Evolutionary conservation across 53 echinoderm and acorn worm species (phyloP).

Genomic region (Zoroaster sp.): DNA sequence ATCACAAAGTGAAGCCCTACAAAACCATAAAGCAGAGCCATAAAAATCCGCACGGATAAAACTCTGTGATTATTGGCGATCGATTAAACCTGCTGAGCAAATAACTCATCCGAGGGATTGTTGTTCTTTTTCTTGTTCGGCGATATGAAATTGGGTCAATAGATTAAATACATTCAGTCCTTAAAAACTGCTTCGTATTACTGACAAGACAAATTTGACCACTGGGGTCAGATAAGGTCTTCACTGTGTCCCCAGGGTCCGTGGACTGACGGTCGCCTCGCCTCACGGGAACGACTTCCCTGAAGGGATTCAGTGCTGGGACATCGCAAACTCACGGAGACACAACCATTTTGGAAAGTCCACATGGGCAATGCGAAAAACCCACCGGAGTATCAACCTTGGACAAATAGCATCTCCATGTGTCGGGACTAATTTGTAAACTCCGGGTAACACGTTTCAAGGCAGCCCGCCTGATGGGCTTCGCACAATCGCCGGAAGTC

Average conservation of each 20-base stretch:
- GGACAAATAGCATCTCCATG: not conserved
- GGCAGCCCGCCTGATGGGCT: not conserved
- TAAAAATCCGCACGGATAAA: not conserved
- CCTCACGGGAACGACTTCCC: not conserved
- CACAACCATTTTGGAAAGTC: no score
- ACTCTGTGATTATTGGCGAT: no score
- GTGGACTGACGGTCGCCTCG: not conserved
- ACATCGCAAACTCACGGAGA: no score
- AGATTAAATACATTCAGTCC: not conserved
- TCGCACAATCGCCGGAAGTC: not conserved
- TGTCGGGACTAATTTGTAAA: slow-evolving; percentile 17
- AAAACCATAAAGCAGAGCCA: no score
- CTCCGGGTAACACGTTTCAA: not conserved
- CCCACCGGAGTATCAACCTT: not conserved
- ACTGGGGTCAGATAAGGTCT: not conserved
- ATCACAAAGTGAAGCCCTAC: no score
- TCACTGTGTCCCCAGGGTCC: no score
- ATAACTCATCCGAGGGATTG: not conserved
- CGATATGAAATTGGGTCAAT: not conserved
- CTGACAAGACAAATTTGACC: not conserved
- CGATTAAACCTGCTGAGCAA: not conserved
- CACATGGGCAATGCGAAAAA: not conserved
- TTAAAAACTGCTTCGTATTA: not conserved
- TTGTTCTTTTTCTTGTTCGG: no score
- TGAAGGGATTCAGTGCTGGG: not conserved